These are phyloP conservation scores for Cryptus viduatorius DNA, from an alignment of 2,888 invertebrate species.

Conservation along the genomic window DNA sequence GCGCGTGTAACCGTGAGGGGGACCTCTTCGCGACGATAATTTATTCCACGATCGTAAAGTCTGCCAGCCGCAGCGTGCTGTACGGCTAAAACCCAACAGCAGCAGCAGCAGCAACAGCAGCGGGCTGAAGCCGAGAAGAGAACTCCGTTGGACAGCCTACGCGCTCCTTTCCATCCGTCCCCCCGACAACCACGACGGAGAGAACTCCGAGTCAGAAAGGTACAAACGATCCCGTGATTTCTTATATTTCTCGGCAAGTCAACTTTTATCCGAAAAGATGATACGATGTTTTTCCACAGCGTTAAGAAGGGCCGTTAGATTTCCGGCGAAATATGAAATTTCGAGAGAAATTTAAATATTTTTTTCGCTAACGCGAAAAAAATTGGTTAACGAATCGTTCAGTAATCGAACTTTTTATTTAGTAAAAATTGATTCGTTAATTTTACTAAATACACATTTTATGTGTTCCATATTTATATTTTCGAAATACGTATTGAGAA, in stretches of 20 bases:
- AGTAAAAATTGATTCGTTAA: too few species aligned
- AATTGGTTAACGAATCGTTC: too few species aligned
- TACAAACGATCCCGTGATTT: background rate
- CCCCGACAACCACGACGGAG: background rate
- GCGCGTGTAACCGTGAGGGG: conserved; percentile 54
- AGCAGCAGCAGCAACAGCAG: conserved; percentile 28
- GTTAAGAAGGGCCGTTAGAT: too few species aligned
- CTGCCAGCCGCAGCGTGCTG: conserved; percentile 68
- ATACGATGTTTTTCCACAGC: too few species aligned
- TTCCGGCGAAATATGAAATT: too few species aligned
- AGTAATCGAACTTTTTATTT: too few species aligned
- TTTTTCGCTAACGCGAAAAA: too few species aligned
- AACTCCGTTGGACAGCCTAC: conserved; percentile 42
- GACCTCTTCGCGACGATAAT: conserved; percentile 73
- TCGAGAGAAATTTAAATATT: too few species aligned
- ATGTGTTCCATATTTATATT: too few species aligned
- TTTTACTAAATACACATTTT: too few species aligned
- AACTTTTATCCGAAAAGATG: too few species aligned
- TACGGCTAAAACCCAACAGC: conserved; percentile 31
- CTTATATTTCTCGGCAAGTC: background rate
- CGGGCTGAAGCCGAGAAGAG: conserved; percentile 1
- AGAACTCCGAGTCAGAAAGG: background rate
- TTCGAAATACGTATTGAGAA: too few species aligned
- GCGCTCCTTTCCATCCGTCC: conserved; percentile 44
- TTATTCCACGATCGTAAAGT: conserved; percentile 78